A percentile compares a stretch with the other conserved stretches of the same genome.
Conservation (phyloP, 2,113 vertebrate genomes). For the Cercopithecus mona region DNA sequence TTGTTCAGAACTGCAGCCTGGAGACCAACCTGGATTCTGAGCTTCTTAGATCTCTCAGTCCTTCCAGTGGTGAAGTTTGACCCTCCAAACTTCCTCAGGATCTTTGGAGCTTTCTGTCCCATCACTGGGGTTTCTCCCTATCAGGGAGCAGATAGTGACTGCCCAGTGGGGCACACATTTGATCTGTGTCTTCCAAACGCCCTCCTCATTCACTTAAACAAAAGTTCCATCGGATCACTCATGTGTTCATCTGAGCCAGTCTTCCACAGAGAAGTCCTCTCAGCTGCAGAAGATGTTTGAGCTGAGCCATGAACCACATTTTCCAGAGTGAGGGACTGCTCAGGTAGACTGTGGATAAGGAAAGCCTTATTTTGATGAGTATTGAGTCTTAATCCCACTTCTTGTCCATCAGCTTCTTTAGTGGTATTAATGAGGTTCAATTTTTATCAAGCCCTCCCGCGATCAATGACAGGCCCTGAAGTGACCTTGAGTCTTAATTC, state of each 20-base stretch:
- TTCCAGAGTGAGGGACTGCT: neutral
- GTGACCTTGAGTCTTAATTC: constrained; percentile 38
- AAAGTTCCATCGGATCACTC: neutral
- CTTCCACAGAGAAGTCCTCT: neutral
- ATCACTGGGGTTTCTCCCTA: neutral
- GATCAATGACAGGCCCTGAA: neutral
- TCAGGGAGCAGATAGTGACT: neutral
- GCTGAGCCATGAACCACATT: neutral
- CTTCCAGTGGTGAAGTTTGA: neutral
- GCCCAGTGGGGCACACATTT: neutral
- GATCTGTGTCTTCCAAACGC: neutral
- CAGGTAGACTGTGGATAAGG: neutral
- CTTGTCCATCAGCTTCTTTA: neutral
- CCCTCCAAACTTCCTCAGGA: neutral
- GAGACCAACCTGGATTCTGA: neutral
- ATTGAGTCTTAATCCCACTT: neutral
- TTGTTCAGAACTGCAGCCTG: neutral
- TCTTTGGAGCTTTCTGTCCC: neutral
- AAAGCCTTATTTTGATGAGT: neutral
- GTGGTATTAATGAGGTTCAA: neutral
- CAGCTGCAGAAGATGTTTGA: neutral
- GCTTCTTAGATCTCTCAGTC: neutral
- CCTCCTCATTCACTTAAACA: neutral
- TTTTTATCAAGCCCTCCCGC: neutral
- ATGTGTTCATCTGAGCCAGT: neutral